Evolutionary conservation across 1,140 invertebrate genomes (phyloP).

Genomic region (Paraescarpia echinospica): DNA sequence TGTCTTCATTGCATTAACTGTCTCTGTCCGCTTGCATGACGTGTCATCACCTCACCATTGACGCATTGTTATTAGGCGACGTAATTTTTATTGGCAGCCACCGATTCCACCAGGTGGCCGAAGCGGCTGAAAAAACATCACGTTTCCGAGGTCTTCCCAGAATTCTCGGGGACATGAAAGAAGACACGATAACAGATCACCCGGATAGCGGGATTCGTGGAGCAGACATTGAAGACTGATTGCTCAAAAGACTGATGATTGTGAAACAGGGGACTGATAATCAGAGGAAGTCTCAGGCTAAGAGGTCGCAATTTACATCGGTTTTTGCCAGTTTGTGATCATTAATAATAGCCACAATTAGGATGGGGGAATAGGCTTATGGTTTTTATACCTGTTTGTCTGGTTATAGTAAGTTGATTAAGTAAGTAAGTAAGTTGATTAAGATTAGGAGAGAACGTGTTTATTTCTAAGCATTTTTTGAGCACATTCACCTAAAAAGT

Average conservation of each 20-base stretch:
- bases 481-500: neutral
- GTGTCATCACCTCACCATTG: neutral
- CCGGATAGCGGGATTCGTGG: neutral
- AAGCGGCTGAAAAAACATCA: neutral
- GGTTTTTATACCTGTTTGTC: neutral
- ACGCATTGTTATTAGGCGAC: neutral
- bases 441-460: neutral
- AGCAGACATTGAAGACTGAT: neutral
- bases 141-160: neutral
- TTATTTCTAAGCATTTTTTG: neutral
- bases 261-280: neutral
- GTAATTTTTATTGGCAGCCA: neutral
- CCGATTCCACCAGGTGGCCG: neutral
- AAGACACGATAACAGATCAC: neutral
- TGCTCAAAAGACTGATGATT: neutral
- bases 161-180: neutral
- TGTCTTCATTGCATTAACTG: neutral
- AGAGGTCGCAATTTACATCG: neutral
- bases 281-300: neutral
- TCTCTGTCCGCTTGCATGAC: neutral
- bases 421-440: no score
- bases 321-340: neutral
- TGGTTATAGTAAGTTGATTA: neutral
- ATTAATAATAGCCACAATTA: neutral
- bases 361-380: neutral